These are phyloP conservation scores for Aleiodes alternator DNA, from an alignment of 2,888 invertebrate genomes.

Conservation along the genomic window DNA sequence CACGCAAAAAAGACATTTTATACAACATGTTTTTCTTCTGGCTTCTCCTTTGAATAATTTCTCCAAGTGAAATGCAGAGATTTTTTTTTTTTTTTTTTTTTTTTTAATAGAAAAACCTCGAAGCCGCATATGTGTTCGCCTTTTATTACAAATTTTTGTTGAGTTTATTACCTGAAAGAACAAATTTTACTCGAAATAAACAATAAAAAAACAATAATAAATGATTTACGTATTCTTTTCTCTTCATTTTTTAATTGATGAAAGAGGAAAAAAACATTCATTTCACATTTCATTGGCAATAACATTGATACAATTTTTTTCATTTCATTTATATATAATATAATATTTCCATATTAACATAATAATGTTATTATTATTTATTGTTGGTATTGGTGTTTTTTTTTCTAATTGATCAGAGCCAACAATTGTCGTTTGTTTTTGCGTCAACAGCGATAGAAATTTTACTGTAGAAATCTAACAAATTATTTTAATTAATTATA, in stretches of 20 bases:
- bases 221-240: conserved; percentile 3
- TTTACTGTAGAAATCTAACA: conserved; percentile 5
- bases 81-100: not conserved
- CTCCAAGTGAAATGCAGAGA: not conserved
- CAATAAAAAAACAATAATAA: conserved; percentile 23
- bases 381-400: conserved; percentile 28
- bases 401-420: conserved; percentile 7
- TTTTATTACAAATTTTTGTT: conserved; percentile 30
- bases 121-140: conserved; percentile 11
- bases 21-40: not conserved
- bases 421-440: conserved; percentile 18
- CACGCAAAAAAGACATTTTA: too few relatives aligned
- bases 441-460: conserved; percentile 29
- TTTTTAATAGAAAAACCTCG: not conserved
- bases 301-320: conserved; percentile 66
- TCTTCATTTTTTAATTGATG: not conserved
- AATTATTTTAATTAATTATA: not conserved
- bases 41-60: not conserved
- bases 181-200: conserved; percentile 9
- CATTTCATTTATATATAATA: conserved; percentile 55
- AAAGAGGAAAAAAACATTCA: conserved; percentile 61
- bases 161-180: conserved; percentile 26
- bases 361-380: conserved; percentile 44
- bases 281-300: conserved; percentile 67
- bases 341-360: conserved; percentile 60